Evolutionary conservation across 2,797 vertebrate genomes (phyloP).

Genomic region (Cephalopachus bancanus): DNA sequence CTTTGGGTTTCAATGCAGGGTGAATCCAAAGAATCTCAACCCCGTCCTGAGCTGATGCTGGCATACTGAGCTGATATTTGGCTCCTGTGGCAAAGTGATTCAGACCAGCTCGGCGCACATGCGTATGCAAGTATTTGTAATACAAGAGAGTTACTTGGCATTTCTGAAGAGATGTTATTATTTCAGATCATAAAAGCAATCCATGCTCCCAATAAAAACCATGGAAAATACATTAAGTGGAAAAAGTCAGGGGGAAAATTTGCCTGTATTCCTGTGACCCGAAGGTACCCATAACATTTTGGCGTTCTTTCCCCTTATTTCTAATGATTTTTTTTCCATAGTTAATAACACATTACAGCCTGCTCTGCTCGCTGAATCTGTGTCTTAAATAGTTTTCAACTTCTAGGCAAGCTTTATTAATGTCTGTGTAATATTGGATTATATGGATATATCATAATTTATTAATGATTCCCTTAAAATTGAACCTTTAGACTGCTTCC

Average conservation of each 20-base stretch:
- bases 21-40: constrained; percentile 10
- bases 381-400: constrained; percentile 61
- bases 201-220: constrained; percentile 8
- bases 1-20: constrained; percentile 21
- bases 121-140: neutral
- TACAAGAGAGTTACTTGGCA: neutral
- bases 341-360: constrained; percentile 49
- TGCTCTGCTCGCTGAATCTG: constrained; percentile 25
- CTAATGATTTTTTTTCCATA: constrained; percentile 60
- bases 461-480: constrained; percentile 56
- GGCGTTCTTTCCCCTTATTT: constrained; percentile 26
- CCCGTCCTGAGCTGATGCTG: neutral
- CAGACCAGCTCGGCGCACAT: neutral
- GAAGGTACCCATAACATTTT: constrained; percentile 50
- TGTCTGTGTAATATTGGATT: constrained; percentile 32
- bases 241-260: constrained; percentile 47
- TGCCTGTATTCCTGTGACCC: constrained; percentile 35
- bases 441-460: neutral
- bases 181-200: constrained; percentile 47
- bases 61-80: neutral
- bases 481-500: constrained; percentile 39
- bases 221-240: constrained; percentile 48
- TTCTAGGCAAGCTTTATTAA: constrained; percentile 58
- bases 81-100: neutral
- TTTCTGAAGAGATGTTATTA: constrained; percentile 34